A percentile compares a stretch with the other conserved stretches of the same genome.
These are phyloP conservation scores for Octodon degus DNA, from an alignment of 2,113 vertebrate genomes.

Conservation along the genomic window DNA sequence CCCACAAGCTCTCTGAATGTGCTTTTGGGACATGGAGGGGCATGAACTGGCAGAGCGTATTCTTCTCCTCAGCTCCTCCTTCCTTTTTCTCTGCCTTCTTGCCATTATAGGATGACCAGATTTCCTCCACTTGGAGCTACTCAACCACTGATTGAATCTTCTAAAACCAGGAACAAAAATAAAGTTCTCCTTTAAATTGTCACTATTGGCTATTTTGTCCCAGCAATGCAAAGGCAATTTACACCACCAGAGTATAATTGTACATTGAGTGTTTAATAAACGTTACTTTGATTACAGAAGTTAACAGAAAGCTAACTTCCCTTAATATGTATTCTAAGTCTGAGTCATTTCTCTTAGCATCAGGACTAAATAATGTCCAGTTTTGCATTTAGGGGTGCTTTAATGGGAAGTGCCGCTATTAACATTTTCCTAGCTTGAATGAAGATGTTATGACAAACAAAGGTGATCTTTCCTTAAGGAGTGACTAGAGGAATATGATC, in stretches of 20 bases:
- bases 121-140: neutral
- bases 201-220: neutral
- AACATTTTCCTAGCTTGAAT: neutral
- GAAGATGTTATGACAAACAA: neutral
- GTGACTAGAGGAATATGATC: neutral
- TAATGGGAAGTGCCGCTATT: neutral
- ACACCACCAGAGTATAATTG: neutral
- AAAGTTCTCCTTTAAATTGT: neutral
- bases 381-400: neutral
- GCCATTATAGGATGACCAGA: neutral
- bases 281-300: neutral
- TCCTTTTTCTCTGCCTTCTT: neutral
- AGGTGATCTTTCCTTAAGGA: neutral
- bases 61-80: neutral
- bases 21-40: neutral
- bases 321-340: neutral
- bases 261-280: neutral
- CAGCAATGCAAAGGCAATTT: neutral
- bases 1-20: neutral
- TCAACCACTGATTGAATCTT: neutral
- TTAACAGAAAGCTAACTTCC: neutral
- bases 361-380: neutral
- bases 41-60: neutral
- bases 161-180: neutral
- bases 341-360: neutral